Evolutionary conservation across 2,888 invertebrate genomes (phyloP).

Genomic region (Suillia variegata): DNA sequence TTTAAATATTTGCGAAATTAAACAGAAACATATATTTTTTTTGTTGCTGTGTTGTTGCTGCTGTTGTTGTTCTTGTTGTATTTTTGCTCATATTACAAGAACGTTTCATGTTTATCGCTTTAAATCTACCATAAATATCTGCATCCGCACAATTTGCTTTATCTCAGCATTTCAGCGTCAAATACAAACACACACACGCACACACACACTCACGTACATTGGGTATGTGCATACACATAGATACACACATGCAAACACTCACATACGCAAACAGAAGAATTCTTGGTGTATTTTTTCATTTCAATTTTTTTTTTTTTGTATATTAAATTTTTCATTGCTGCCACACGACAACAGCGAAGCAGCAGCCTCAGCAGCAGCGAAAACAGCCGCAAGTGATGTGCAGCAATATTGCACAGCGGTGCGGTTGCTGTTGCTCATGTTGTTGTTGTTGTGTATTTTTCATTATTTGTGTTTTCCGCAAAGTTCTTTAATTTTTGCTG

Average conservation of each 20-base stretch:
- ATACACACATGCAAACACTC: neutral
- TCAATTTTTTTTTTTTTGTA: neutral
- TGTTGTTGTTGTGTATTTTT: conserved; percentile 12
- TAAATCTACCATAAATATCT: conserved; percentile 6
- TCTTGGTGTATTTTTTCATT: neutral
- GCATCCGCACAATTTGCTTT: conserved; percentile 7
- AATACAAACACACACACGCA: neutral
- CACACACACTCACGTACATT: neutral
- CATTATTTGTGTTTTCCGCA: conserved; percentile 11
- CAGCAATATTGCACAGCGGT: neutral
- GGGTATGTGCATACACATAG: neutral
- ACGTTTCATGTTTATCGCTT: conserved; percentile 5
- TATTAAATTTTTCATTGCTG: neutral
- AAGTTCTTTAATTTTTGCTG: neutral
- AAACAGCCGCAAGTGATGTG: conserved; percentile 11
- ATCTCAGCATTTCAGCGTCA: neutral
- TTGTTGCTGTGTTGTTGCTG: neutral
- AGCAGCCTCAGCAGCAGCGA: neutral
- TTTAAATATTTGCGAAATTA: too few relatives aligned
- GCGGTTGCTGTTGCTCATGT: neutral
- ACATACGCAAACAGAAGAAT: neutral
- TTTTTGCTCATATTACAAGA: neutral
- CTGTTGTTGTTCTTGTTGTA: neutral
- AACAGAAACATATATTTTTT: neutral
- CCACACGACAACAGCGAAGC: neutral